phyloP scores from a whole-genome alignment of 2,113 vertebrate genomes.

The Oreocharis arfaki region DNA sequence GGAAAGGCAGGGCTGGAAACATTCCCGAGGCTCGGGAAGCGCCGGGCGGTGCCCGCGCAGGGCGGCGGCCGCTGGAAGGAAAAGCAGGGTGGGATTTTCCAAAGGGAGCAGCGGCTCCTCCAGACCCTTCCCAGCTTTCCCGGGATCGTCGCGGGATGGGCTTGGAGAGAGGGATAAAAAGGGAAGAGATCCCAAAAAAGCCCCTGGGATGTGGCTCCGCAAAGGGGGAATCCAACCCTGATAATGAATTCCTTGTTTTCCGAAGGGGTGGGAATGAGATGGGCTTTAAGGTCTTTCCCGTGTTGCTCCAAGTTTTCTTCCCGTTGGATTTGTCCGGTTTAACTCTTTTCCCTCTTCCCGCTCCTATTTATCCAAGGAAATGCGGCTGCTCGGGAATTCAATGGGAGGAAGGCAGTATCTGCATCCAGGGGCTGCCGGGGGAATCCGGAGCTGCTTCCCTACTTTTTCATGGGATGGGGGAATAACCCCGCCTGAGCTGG shows the following conservation, averaged over 20 bases:
- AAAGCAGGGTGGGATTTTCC: not conserved
- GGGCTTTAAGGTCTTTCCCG: not conserved
- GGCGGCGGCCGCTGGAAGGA: slow-evolving; percentile 40
- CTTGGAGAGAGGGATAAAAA: not conserved
- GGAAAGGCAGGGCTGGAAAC: not conserved
- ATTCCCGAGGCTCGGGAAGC: not conserved
- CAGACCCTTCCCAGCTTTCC: not conserved
- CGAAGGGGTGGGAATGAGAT: not conserved
- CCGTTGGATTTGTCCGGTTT: not conserved
- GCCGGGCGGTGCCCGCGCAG: not conserved
- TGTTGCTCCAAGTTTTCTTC: not conserved
- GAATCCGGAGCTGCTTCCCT: not conserved
- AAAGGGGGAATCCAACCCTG: not conserved
- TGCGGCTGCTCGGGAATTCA: not conserved
- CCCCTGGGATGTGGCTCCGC: not conserved
- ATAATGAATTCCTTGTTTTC: not conserved
- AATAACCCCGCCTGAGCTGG: not conserved
- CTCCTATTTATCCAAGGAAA: not conserved
- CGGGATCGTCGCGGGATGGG: fast-evolving
- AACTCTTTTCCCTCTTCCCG: not conserved
- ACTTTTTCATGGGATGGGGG: not conserved
- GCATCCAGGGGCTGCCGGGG: not conserved
- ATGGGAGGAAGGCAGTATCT: slow-evolving; percentile 20
- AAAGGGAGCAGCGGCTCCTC: not conserved
- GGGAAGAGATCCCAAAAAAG: not conserved